These are phyloP conservation scores for Drosophila stalkeri DNA, from an alignment of 2,888 invertebrate species.

Conservation along the genomic window DNA sequence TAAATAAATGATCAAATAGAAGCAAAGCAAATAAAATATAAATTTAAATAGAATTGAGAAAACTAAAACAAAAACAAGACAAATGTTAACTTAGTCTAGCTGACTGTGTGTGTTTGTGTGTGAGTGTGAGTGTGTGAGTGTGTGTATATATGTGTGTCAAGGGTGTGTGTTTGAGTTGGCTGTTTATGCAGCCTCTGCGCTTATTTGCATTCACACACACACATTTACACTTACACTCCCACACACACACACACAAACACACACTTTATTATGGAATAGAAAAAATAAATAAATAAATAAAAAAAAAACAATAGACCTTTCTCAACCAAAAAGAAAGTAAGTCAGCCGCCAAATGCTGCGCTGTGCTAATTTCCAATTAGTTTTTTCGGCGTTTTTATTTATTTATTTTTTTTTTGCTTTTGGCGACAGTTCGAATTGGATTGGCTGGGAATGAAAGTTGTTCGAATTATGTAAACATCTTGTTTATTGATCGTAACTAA, in stretches of 20 bases:
- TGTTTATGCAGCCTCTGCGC: slow-evolving; percentile 21
- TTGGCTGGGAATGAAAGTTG: slow-evolving; percentile 45
- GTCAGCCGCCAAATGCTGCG: slow-evolving; percentile 31
- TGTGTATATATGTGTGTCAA: slow-evolving; percentile 2
- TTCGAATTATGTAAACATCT: slow-evolving; percentile 48
- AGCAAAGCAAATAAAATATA: slow-evolving; percentile 24
- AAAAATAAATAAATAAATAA: slow-evolving; percentile 4
- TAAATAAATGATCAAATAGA: slow-evolving; percentile 22
- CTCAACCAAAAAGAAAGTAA: slow-evolving; percentile 74
- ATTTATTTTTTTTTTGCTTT: slow-evolving; percentile 3
- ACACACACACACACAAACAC: background rate
- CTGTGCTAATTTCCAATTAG: slow-evolving; percentile 31
- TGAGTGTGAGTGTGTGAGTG: slow-evolving; percentile 10
- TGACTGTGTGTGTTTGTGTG: background rate
- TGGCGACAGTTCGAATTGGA: slow-evolving; percentile 26
- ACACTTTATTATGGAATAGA: background rate
- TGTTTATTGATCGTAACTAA: slow-evolving; percentile 30
- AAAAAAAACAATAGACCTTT: slow-evolving; percentile 58
- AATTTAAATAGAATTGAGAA: slow-evolving; percentile 1
- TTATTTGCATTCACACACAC: slow-evolving; percentile 20
- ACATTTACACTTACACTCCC: background rate
- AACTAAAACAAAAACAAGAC: slow-evolving; percentile 10
- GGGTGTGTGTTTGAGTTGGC: slow-evolving; percentile 15
- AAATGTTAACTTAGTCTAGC: slow-evolving; percentile 46
- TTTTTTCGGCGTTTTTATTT: background rate